Evolutionary conservation across 2,113 vertebrate species (phyloP).

Genomic region (Vidua chalybeata): DNA sequence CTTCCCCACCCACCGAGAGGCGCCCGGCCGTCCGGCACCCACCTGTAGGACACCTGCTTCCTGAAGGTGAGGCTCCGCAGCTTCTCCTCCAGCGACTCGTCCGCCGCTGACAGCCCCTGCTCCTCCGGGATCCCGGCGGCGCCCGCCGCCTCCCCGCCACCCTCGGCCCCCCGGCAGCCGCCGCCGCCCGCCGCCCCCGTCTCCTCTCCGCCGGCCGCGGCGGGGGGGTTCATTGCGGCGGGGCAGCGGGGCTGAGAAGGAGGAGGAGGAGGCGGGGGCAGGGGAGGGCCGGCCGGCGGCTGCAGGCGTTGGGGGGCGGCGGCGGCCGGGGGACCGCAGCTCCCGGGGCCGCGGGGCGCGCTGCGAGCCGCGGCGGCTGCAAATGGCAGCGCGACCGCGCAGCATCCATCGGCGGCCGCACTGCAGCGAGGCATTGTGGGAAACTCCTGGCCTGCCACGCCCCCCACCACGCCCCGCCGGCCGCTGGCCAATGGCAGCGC

Average conservation of each 20-base stretch:
- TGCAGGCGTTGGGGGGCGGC: background rate
- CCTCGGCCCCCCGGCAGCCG: slow-evolving; percentile 75
- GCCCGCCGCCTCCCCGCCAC: slow-evolving; percentile 69
- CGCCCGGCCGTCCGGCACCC: slow-evolving; percentile 41
- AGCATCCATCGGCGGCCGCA: slow-evolving; percentile 80
- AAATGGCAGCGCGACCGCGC: slow-evolving; percentile 80
- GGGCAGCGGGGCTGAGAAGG: no score
- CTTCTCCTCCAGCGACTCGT: slow-evolving; percentile 85
- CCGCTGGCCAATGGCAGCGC: background rate
- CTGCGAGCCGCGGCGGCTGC: slow-evolving; percentile 62
- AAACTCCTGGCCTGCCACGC: slow-evolving; percentile 72
- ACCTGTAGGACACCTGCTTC: slow-evolving; percentile 91
- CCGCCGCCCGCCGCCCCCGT: slow-evolving; percentile 55
- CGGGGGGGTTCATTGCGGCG: no score
- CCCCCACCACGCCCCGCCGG: slow-evolving; percentile 42
- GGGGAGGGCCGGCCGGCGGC: background rate
- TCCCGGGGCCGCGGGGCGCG: background rate
- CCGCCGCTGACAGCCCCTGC: slow-evolving; percentile 60
- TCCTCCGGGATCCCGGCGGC: slow-evolving; percentile 65
- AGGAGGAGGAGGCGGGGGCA: background rate
- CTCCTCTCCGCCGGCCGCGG: background rate
- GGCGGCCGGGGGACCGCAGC: background rate
- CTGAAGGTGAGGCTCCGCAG: slow-evolving; percentile 85
- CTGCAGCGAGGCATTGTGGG: slow-evolving; percentile 82
- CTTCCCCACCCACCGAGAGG: background rate